Evolutionary conservation across 2,888 invertebrate species (phyloP).

Genomic region (Cyclophora punctaria): DNA sequence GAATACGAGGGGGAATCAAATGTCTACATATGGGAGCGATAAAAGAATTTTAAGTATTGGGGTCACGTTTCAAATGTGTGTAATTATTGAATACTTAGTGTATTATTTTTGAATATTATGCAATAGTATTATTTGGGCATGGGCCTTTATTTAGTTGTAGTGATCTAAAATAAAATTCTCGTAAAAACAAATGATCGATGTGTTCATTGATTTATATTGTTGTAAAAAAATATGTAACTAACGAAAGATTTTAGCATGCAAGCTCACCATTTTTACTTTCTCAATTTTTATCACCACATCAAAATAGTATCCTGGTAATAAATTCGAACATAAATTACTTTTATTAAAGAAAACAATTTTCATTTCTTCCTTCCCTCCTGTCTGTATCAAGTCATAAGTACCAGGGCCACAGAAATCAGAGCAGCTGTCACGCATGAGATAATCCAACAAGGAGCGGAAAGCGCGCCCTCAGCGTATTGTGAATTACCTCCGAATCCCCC

Average conservation of each 20-base stretch:
- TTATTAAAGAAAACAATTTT: not conserved
- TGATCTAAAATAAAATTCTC: too few species aligned
- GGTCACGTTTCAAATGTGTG: slow-evolving; percentile 40
- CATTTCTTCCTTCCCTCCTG: slow-evolving; percentile 7
- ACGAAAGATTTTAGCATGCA: too few species aligned
- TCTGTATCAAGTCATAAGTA: slow-evolving; percentile 33
- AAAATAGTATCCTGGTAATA: too few species aligned
- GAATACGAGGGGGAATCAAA: slow-evolving; percentile 69
- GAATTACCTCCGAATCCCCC: slow-evolving; percentile 43
- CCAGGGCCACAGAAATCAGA: slow-evolving; percentile 37
- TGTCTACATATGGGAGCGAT: slow-evolving; percentile 65
- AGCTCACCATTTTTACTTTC: too few species aligned
- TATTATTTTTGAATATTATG: too few species aligned
- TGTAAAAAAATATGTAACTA: too few species aligned
- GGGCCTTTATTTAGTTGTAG: too few species aligned
- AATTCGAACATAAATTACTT: too few species aligned
- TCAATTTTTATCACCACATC: too few species aligned
- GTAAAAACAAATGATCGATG: too few species aligned
- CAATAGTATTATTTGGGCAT: too few species aligned
- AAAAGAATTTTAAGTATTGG: slow-evolving; percentile 48
- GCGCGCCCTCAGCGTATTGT: slow-evolving; percentile 43
- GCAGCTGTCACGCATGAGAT: slow-evolving; percentile 68
- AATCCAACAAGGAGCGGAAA: slow-evolving; percentile 50
- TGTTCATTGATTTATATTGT: too few species aligned
- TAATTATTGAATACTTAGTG: slow-evolving; percentile 1